These are phyloP conservation scores for Papilio helenus DNA, from an alignment of 1,140 invertebrate genomes.

Conservation along the genomic window DNA sequence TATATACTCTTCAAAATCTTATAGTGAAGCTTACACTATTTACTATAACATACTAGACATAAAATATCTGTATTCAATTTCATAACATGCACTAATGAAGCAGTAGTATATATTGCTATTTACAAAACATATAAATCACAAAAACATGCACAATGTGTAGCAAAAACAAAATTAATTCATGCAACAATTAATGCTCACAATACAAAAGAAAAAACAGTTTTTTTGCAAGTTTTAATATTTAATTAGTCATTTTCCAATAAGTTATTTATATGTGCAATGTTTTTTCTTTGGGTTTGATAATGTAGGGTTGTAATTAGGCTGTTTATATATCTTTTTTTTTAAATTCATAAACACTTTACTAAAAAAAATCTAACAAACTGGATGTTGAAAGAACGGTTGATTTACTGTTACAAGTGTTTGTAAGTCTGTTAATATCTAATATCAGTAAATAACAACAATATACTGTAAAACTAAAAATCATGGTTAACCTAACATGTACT, in stretches of 20 bases:
- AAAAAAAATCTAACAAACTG: no score
- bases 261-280: constrained; percentile 44
- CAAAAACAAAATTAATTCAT: neutral
- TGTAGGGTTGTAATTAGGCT: constrained; percentile 16
- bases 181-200: constrained; percentile 49
- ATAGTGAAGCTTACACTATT: neutral
- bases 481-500: no score
- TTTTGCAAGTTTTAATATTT: neutral
- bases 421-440: no score
- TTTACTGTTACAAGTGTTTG: no score
- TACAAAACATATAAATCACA: neutral
- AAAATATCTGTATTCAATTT: neutral
- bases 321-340: no score
- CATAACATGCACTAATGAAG: neutral
- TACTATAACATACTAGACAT: neutral
- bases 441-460: no score
- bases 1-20: neutral
- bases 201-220: constrained; percentile 73
- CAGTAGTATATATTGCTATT: neutral
- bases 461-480: no score
- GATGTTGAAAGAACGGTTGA: no score
- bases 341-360: no score
- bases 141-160: neutral
- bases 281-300: constrained; percentile 67
- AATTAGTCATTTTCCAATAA: neutral